Conservation (phyloP, 2,888 invertebrate species). For the Cantharis lateralis region DNA sequence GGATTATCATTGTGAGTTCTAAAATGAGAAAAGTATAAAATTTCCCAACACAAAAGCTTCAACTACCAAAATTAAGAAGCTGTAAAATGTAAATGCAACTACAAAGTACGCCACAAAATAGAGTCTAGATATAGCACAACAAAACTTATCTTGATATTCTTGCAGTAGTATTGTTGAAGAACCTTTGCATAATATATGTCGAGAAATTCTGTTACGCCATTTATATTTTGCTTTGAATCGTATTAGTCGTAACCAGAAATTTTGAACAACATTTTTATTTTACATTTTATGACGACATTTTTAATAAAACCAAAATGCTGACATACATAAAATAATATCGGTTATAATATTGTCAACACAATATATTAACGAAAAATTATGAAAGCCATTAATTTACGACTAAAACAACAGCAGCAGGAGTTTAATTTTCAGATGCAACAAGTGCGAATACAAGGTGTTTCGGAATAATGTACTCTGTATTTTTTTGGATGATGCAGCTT, state of each 20-base stretch:
- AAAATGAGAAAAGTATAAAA: not conserved
- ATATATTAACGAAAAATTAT: not conserved
- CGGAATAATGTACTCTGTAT: not conserved
- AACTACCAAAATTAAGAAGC: not conserved
- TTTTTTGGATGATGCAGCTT: not conserved
- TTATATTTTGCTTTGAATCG: not conserved
- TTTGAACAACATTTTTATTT: not conserved
- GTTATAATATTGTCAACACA: not conserved
- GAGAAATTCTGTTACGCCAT: not conserved
- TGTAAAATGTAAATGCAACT: not conserved
- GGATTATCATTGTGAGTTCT: not conserved
- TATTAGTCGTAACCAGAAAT: not conserved
- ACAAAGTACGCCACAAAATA: not conserved
- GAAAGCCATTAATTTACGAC: not conserved
- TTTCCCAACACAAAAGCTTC: not conserved
- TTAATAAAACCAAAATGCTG: not conserved
- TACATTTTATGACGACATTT: not conserved
- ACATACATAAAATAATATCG: not conserved
- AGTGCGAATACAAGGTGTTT: not conserved
- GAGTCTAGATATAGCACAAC: not conserved
- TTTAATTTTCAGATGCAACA: not conserved
- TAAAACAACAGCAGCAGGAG: not conserved
- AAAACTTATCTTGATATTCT: not conserved
- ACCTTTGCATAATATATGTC: not conserved
- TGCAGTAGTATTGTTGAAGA: not conserved